Percentiles rank a stretch among this genome's conserved stretches.
Evolutionary conservation across 2,888 invertebrate genomes (phyloP).

Genomic region (Liodrosophila aerea): DNA sequence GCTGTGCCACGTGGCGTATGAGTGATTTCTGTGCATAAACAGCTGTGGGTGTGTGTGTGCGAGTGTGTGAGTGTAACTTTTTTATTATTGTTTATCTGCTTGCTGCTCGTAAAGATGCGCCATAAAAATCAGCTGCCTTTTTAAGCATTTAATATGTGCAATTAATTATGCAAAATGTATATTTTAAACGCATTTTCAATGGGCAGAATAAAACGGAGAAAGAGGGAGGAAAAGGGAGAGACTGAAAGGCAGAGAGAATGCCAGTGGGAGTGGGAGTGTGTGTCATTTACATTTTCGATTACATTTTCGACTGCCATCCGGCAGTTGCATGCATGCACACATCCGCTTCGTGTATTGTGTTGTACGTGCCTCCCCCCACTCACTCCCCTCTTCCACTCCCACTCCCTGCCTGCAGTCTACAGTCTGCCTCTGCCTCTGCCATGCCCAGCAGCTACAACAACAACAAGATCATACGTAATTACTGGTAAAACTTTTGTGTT

Average conservation of each 20-base stretch:
- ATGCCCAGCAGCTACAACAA: constrained; percentile 17
- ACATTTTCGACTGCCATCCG: constrained; percentile 20
- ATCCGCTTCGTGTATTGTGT: constrained; percentile 43
- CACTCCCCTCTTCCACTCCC: background rate
- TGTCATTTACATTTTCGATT: constrained; percentile 11
- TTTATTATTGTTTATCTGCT: background rate
- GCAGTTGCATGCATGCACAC: constrained; percentile 47
- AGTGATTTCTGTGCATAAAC: constrained; percentile 54
- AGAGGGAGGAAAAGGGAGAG: no score
- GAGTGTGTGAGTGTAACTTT: background rate
- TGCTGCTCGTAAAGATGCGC: no score
- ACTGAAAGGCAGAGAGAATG: no score
- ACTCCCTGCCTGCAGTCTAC: background rate
- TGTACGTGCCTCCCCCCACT: background rate
- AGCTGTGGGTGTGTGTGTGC: constrained; percentile 4
- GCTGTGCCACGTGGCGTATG: constrained; percentile 58
- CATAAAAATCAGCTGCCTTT: constrained; percentile 41
- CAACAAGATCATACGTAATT: constrained; percentile 22
- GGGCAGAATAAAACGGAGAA: no score
- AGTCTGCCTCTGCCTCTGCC: no score
- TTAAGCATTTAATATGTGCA: background rate
- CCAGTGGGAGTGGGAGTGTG: background rate
- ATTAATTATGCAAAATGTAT: no score
- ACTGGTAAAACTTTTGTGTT: constrained; percentile 14
- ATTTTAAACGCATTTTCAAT: no score